Conservation (phyloP, 2,888 invertebrate species). For the Zygogramma bicolorata region DNA sequence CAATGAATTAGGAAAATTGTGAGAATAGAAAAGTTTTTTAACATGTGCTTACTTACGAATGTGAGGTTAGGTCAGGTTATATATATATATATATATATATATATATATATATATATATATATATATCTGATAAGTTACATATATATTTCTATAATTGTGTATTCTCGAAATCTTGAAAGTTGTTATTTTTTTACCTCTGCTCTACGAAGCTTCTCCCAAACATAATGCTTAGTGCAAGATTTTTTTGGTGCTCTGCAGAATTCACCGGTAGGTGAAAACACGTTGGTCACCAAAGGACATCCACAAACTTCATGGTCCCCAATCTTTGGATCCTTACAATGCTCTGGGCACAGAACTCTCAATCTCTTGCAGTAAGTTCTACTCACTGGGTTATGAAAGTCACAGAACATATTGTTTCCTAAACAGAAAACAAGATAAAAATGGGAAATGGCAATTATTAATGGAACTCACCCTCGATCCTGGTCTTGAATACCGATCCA, state of each 20-base stretch:
- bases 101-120: no score
- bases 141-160: no score
- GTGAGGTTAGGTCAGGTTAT: no score
- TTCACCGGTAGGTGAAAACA: slow-evolving; percentile 86
- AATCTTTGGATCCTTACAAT: slow-evolving; percentile 94
- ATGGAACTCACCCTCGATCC: slow-evolving; percentile 79
- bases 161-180: not conserved
- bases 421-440: slow-evolving; percentile 26
- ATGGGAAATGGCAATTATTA: not conserved
- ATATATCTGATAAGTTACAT: no score
- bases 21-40: no score
- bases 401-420: slow-evolving; percentile 96
- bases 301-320: slow-evolving; percentile 91
- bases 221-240: slow-evolving; percentile 90
- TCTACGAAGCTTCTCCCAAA: slow-evolving; percentile 94
- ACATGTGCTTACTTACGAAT: no score
- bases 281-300: slow-evolving; percentile 87
- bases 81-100: no score
- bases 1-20: no score
- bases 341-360: slow-evolving; percentile 96
- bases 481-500: slow-evolving; percentile 93
- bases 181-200: slow-evolving; percentile 78
- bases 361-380: slow-evolving; percentile 96
- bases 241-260: slow-evolving; percentile 92
- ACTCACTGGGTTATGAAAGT: slow-evolving; percentile 90